Conservation (phyloP, 2,888 invertebrate genomes). For the Lasius platythorax region DNA sequence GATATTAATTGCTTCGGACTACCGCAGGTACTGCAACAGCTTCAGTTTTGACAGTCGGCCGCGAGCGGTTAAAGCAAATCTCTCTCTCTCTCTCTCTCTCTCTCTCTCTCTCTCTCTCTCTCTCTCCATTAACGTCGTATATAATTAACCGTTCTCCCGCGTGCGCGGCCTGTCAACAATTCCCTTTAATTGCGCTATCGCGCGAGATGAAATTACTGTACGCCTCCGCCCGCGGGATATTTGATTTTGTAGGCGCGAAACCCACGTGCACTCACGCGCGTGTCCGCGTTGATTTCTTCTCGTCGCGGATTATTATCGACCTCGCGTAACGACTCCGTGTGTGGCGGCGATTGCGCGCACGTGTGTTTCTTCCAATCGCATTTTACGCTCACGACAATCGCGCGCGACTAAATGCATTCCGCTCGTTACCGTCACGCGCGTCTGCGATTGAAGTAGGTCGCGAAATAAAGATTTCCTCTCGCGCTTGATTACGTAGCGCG, state of each 20-base stretch:
- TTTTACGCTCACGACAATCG: constrained; percentile 19
- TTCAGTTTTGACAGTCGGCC: constrained; percentile 15
- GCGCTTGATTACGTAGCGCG: constrained; percentile 13
- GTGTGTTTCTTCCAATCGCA: neutral
- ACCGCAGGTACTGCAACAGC: neutral
- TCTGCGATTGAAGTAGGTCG: constrained; percentile 49
- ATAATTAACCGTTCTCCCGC: constrained; percentile 47
- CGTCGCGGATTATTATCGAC: constrained; percentile 5
- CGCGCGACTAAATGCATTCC: constrained; percentile 29
- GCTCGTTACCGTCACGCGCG: constrained; percentile 58
- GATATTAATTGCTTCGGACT: constrained; percentile 28
- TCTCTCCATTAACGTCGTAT: constrained; percentile 16
- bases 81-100: neutral
- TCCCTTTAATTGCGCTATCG: constrained; percentile 60
- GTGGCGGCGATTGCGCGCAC: constrained; percentile 5
- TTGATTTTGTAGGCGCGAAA: constrained; percentile 45
- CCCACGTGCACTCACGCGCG: neutral
- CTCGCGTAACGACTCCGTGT: constrained; percentile 17
- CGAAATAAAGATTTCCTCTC: constrained; percentile 51
- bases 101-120: constrained; percentile 7
- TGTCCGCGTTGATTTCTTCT: constrained; percentile 37
- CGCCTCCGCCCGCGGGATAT: constrained; percentile 45
- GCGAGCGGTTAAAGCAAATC: constrained; percentile 35
- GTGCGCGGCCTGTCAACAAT: constrained; percentile 48
- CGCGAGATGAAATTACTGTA: constrained; percentile 49